Evolutionary conservation across 2,888 invertebrate species (phyloP).

Genomic region (Macrophya annulata): DNA sequence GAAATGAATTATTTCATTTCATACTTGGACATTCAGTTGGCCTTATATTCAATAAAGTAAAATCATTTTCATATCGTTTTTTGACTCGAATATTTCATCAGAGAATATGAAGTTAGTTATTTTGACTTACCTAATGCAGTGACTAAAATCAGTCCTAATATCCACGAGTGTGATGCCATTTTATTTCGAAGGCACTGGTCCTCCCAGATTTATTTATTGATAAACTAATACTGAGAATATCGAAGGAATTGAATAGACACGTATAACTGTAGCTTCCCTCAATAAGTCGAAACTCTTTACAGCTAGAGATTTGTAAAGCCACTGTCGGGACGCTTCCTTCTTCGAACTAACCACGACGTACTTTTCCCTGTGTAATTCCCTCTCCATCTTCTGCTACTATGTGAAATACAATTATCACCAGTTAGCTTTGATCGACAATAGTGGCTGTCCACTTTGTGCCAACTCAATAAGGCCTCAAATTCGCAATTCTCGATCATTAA

Average conservation of each 20-base stretch:
- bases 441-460: constrained; percentile 14
- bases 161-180: not conserved
- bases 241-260: not conserved
- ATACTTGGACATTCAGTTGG: too few relatives aligned
- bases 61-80: not conserved
- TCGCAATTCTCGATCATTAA: not conserved
- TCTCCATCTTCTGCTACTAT: not conserved
- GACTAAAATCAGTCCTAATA: not conserved
- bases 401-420: constrained; percentile 49
- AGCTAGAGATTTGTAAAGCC: constrained; percentile 36
- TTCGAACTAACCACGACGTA: constrained; percentile 6
- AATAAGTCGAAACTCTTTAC: not conserved
- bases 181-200: not conserved
- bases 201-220: not conserved
- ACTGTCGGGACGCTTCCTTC: constrained; percentile 27
- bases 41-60: not conserved
- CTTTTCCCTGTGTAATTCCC: constrained; percentile 31
- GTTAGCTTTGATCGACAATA: constrained; percentile 38
- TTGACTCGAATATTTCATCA: not conserved
- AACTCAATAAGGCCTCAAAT: constrained; percentile 1
- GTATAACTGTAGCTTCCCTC: not conserved
- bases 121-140: not conserved
- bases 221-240: not conserved
- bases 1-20: too few relatives aligned
- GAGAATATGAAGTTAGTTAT: not conserved